Evolutionary conservation across 2,888 invertebrate genomes (phyloP), one percentile per base, ranked within the genome.

Genomic region (Perizoma affinitatum): DNA sequence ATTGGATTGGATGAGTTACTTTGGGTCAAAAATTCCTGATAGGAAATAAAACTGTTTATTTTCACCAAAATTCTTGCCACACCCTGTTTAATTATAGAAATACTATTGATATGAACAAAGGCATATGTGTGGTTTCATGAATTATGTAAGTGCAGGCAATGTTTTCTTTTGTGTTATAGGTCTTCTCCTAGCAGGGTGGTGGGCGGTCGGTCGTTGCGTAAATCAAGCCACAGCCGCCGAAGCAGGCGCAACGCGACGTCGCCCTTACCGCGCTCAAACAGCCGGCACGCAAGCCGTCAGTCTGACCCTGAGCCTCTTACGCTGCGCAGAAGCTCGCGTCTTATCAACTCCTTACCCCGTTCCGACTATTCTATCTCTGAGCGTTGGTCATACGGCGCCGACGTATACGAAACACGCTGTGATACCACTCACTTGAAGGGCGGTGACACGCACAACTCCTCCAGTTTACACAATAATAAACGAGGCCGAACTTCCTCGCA

Each of bases 121-220:
- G n/a, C n/a, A n/a, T n/a, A 22, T 22, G 22, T 22, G 10, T 10
- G 41, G 42, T 42, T 34, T n/a, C 4, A 36, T 22, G n/a, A 8
- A 47, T 41, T 10, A 4, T 9, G 6, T 40, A n/a, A 54, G 42
- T 53, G 57, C 50, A 54, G 48, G 36, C 53, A 44, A 41, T 22
- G 41, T 58, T 36, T 41, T 43, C 38, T 11, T 58, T 48, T 64
- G 45, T 57, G 60, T 65, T 76, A 65, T 86, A 92, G 92, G 90
- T 91, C 90, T 90, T 92, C 90, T 92, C 90, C 91, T 85, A 89
- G 92, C 92, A 92, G 91, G 92, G 92, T 91, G 90, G 90, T 91
- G 87, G 91, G 92, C 91, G 92, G 90, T 86, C 90, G 92, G 88
- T 89, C 87, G 86, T 88, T 91, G 84, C 92, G 91, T 82, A 86